Percentiles rank a stretch among this genome's conserved stretches.
Evolutionary conservation across 53 echinoderm and acorn worm genomes (phyloP).

Genomic region (Holothuria scabra): DNA sequence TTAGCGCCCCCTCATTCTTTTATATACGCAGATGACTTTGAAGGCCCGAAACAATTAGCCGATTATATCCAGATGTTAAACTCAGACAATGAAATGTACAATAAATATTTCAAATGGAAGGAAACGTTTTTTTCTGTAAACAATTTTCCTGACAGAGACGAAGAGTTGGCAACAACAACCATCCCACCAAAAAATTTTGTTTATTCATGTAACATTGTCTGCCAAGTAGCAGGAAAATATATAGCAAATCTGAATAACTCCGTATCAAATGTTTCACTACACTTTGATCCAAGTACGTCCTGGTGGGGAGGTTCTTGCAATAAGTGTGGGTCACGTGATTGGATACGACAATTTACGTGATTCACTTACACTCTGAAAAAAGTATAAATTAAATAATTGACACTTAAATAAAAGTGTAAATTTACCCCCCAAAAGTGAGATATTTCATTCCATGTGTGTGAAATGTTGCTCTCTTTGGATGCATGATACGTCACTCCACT

Average conservation of each 20-base stretch:
- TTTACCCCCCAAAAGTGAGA: no score
- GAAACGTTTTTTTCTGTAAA: background rate
- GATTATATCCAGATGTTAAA: slow-evolving; percentile 21
- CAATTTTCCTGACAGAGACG: slow-evolving; percentile 1
- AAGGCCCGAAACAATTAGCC: background rate
- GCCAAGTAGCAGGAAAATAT: background rate
- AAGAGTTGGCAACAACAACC: background rate
- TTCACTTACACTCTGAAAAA: no score
- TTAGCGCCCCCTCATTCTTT: slow-evolving; percentile 33
- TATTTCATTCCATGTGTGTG: no score
- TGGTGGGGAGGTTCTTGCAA: slow-evolving; percentile 21
- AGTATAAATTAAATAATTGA: no score
- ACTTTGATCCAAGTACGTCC: background rate
- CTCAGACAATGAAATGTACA: slow-evolving; percentile 7
- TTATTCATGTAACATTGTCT: slow-evolving; percentile 13
- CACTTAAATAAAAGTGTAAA: no score
- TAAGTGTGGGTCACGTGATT: slow-evolving; percentile 16
- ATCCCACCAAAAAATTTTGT: slow-evolving; percentile 3
- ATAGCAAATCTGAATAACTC: background rate
- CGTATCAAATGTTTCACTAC: background rate
- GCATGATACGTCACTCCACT: no score
- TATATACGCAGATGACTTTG: slow-evolving; percentile 27
- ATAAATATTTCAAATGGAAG: slow-evolving; percentile 2
- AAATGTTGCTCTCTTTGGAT: no score
- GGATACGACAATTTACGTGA: slow-evolving; percentile 20